These are phyloP conservation scores for Netelia fuscicornis DNA, from an alignment of 2,888 invertebrate genomes.

Conservation along the genomic window DNA sequence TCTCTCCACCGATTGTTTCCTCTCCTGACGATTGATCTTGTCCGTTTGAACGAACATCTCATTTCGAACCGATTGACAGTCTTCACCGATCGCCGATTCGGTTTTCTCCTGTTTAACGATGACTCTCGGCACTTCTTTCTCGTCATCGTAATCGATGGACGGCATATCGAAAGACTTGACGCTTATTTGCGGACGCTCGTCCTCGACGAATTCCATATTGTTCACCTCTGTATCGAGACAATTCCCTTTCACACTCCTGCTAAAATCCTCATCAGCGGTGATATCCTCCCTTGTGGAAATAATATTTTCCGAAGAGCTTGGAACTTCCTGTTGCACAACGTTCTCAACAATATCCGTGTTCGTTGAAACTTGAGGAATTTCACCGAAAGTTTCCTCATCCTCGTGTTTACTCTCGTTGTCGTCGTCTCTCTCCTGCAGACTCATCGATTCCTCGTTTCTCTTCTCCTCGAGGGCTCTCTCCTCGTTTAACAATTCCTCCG, in stretches of 20 bases:
- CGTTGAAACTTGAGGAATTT: conserved; percentile 24
- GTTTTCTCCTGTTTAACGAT: conserved; percentile 75
- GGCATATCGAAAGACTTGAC: conserved; percentile 82
- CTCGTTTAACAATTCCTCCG: conserved; percentile 66
- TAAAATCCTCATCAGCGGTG: background rate
- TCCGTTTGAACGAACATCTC: conserved; percentile 52
- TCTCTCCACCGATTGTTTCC: conserved; percentile 75
- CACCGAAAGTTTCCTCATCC: conserved; percentile 26
- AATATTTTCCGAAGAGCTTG: conserved; percentile 34
- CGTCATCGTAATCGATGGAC: conserved; percentile 81
- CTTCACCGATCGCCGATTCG: conserved; percentile 3
- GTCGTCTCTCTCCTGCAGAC: background rate
- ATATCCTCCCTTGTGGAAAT: conserved; percentile 24
- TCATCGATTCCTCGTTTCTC: conserved; percentile 54
- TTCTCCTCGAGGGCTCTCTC: conserved; percentile 64
- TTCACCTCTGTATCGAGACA: background rate
- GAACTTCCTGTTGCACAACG: conserved; percentile 33
- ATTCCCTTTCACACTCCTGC: conserved; percentile 24
- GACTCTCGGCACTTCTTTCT: conserved; percentile 71
- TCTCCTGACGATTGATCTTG: conserved; percentile 67
- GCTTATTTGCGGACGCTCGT: conserved; percentile 69
- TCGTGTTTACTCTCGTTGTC: conserved; percentile 26
- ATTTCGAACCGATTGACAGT: conserved; percentile 36
- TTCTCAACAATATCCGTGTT: conserved; percentile 12
- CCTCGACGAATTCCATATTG: conserved; percentile 26